Evolutionary conservation across 2,113 vertebrate genomes (phyloP).

Genomic region (Labeo catla): DNA sequence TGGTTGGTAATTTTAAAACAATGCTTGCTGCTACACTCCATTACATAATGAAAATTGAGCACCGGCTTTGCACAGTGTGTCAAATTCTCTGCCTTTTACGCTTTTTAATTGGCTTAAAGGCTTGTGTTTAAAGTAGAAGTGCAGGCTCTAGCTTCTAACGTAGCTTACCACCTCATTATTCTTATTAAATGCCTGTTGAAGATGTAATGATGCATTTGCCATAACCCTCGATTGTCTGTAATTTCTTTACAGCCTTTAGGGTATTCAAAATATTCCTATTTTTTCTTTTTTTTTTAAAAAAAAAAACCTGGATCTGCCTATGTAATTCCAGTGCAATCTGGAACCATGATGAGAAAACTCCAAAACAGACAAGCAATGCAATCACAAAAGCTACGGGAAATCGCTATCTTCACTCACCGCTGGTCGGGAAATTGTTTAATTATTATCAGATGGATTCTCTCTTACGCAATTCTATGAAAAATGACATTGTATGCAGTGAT

Average conservation of each 20-base stretch:
- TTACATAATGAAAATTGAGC: slow-evolving; percentile 22
- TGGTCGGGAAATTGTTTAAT: not conserved
- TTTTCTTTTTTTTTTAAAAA: not conserved
- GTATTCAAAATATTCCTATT: not conserved
- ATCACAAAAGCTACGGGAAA: slow-evolving; percentile 4
- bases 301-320: not conserved
- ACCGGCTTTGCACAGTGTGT: not conserved
- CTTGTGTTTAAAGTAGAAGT: not conserved
- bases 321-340: not conserved
- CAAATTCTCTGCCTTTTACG: not conserved
- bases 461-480: not conserved
- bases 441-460: slow-evolving; percentile 3
- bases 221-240: not conserved
- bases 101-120: not conserved
- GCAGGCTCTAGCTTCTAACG: not conserved
- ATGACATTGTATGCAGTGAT: not conserved
- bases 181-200: not conserved
- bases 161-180: not conserved
- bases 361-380: not conserved
- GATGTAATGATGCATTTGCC: slow-evolving; percentile 5
- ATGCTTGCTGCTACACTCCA: slow-evolving; percentile 15
- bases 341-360: not conserved
- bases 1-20: not conserved
- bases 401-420: not conserved
- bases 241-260: not conserved